A percentile compares a stretch with the other conserved stretches of the same genome.
phyloP scores from a whole-genome alignment of 2,888 invertebrate species.

The Saturnia pavonia region DNA sequence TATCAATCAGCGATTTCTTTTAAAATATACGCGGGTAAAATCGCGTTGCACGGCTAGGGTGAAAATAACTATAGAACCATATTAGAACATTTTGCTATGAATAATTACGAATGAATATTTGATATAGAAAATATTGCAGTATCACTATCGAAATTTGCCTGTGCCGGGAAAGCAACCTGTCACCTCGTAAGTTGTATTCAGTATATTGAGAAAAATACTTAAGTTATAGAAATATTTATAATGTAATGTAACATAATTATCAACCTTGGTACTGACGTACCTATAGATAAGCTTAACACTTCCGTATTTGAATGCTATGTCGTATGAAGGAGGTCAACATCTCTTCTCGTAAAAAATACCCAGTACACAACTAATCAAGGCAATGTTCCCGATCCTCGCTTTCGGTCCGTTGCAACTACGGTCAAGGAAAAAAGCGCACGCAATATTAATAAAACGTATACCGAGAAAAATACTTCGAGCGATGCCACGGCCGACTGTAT shows the following conservation, averaged over 20 bases:
- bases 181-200: too few relatives aligned
- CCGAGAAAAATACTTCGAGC: conserved; percentile 6
- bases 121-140: too few relatives aligned
- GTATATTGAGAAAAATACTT: too few relatives aligned
- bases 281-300: conserved; percentile 4
- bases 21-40: too few relatives aligned
- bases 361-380: background rate
- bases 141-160: too few relatives aligned
- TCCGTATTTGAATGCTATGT: background rate
- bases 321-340: conserved; percentile 1
- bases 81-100: too few relatives aligned
- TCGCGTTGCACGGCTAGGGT: too few relatives aligned
- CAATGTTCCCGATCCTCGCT: background rate
- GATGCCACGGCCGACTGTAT: conserved; percentile 5
- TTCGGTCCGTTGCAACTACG: conserved; percentile 6
- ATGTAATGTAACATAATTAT: background rate
- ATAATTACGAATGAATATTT: too few relatives aligned
- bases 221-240: background rate
- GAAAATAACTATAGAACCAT: too few relatives aligned
- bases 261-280: background rate
- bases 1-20: too few relatives aligned
- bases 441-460: background rate
- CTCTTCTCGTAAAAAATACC: background rate
- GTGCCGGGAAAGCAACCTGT: too few relatives aligned
- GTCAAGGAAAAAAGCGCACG: conserved; percentile 3